phyloP scores from a whole-genome alignment of 1,140 invertebrate genomes.

The Myzus persicae region DNA sequence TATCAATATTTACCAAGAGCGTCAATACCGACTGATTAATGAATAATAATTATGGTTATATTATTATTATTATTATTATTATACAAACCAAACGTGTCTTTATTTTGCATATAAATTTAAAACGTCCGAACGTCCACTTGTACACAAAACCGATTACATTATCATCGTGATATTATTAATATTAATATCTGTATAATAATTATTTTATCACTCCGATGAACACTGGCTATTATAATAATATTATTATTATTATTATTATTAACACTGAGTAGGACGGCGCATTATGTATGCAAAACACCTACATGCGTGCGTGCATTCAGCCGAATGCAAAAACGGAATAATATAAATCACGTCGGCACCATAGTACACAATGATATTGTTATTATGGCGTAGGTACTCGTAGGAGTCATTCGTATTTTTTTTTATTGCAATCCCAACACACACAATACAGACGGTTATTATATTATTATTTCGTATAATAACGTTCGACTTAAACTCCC shows the following conservation, averaged over 20 bases:
- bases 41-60: slow-evolving; percentile 1
- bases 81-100: not conserved
- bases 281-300: slow-evolving; percentile 35
- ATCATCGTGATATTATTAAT: not conserved
- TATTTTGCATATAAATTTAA: slow-evolving; percentile 20
- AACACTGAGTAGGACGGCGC: not conserved
- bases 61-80: not conserved
- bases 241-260: not conserved
- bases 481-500: not conserved
- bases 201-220: not conserved
- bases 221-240: not conserved
- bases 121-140: not conserved
- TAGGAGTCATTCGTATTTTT: not conserved
- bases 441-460: not conserved
- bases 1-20: not conserved
- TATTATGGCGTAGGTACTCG: not conserved
- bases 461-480: not conserved
- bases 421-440: not conserved
- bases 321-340: not conserved
- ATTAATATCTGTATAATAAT: slow-evolving; percentile 3
- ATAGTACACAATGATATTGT: not conserved
- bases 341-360: not conserved
- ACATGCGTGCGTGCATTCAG: not conserved
- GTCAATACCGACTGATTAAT: not conserved
- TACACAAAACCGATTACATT: not conserved